These are phyloP conservation scores for Dendrolimus pini DNA, from an alignment of 2,888 invertebrate genomes.

Conservation along the genomic window DNA sequence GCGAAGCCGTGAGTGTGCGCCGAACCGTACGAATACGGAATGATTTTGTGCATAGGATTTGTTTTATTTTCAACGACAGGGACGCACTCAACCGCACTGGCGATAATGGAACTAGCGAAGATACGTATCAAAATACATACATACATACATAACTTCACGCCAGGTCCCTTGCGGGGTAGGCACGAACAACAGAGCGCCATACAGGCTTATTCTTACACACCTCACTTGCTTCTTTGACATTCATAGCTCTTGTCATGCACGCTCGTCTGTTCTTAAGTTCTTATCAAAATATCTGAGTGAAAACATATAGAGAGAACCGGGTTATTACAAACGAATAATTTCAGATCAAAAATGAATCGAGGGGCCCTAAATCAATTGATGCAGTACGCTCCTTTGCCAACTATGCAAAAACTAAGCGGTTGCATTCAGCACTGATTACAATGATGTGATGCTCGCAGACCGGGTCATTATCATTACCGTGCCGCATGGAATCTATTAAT, in stretches of 20 bases:
- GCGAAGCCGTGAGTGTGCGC: conserved; percentile 30
- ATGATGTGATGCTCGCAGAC: conserved; percentile 58
- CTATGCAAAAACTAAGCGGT: conserved; percentile 50
- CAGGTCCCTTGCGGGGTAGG: no score
- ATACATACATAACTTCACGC: no score
- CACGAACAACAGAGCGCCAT: no score
- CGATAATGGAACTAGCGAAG: conserved; percentile 35
- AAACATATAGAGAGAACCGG: no score
- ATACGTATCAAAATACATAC: conserved; percentile 13
- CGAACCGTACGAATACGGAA: conserved; percentile 36
- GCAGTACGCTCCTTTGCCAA: conserved; percentile 19
- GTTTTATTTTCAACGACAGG: conserved; percentile 43
- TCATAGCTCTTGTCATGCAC: no score
- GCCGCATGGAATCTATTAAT: conserved; percentile 67
- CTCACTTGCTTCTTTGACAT: no score
- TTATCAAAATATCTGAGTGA: background rate
- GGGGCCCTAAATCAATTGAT: conserved; percentile 17
- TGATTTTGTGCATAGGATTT: conserved; percentile 46
- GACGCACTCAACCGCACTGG: conserved; percentile 35
- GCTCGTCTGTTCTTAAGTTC: background rate
- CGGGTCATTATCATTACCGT: conserved; percentile 71
- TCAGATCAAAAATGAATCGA: conserved; percentile 2
- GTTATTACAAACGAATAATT: no score
- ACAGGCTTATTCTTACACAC: no score
- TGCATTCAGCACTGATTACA: conserved; percentile 53